Evolutionary conservation across 2,888 invertebrate species (phyloP), one percentile per base, ranked within the genome.

Genomic region (Campoplex nolae): DNA sequence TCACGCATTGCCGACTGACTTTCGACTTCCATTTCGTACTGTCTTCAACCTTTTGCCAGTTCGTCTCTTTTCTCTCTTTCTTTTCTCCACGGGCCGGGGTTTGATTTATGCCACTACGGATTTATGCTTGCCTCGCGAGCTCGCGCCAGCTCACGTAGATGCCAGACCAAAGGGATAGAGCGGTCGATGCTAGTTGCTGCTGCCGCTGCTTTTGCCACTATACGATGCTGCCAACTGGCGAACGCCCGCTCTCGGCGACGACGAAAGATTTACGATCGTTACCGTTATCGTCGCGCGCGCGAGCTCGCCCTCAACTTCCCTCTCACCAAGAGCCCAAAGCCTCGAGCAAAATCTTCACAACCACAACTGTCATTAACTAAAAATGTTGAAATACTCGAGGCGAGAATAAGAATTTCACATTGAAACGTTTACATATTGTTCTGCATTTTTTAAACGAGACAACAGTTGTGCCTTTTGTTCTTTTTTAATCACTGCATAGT

Each of bases 91-190:
- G 42, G 84, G 82, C 80, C 84, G 78, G 78, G 78, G 87, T 88
- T 89, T 84, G 90, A 90, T 89, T 87, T 88, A 84, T 89, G 80
- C 86, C 87, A 88, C 86, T 88, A 89, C 75, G 76, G 83, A 84
- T 86, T 85, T 83, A 87, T 83, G 84, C 54, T 58, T 35, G 51
- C 70, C 54, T 79, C 65, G 81, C 79, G 85, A 78, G 45, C 51
- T 73, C 62, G 79, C 76, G 58, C 75, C 54, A 42, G 83, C 74
- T 84, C 82, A 75, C 81, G 73, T 86, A 77, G 68, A 74, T 77
- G 80, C 62, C 62, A 70, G 81, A 84, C 70, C 76, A 83, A 86
- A 86, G 83, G 86, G 86, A 83, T 83, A 83, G 83, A 86, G 86
- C 83, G 78, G 83, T 83, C 68, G 71, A 74, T 75, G 82, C 78